Conservation (phyloP, 2,113 vertebrate genomes). For the Prinia subflava region DNA sequence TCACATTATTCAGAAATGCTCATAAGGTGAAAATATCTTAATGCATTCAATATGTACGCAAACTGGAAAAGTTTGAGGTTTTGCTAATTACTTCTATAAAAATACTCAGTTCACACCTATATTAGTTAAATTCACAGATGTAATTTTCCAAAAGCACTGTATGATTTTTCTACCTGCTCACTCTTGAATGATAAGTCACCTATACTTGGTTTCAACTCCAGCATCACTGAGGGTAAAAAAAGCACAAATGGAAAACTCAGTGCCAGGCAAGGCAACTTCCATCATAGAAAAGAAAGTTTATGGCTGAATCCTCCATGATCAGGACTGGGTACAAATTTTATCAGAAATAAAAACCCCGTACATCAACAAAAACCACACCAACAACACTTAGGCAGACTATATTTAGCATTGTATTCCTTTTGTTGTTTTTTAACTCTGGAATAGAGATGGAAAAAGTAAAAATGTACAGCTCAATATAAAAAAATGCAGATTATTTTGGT, state of each 20-base stretch:
- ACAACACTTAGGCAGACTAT: background rate
- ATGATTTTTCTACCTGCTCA: background rate
- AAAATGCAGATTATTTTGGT: background rate
- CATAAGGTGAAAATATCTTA: background rate
- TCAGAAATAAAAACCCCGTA: background rate
- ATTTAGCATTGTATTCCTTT: background rate
- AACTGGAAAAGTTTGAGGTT: background rate
- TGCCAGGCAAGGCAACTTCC: background rate
- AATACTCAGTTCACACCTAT: background rate
- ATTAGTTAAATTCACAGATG: background rate
- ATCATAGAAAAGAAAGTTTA: background rate
- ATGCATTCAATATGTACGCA: background rate
- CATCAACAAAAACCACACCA: background rate
- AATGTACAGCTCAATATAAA: background rate
- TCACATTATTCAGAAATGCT: background rate
- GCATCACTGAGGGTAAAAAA: background rate
- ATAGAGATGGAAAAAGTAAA: background rate
- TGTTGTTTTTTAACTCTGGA: background rate
- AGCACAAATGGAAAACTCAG: background rate
- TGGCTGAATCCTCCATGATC: background rate
- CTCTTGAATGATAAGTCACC: background rate
- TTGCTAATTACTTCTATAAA: background rate
- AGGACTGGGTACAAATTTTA: background rate
- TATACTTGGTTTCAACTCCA: background rate
- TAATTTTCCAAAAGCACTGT: background rate